phyloP scores from a whole-genome alignment of 2,888 invertebrate genomes.

The Saturnia japonica region DNA sequence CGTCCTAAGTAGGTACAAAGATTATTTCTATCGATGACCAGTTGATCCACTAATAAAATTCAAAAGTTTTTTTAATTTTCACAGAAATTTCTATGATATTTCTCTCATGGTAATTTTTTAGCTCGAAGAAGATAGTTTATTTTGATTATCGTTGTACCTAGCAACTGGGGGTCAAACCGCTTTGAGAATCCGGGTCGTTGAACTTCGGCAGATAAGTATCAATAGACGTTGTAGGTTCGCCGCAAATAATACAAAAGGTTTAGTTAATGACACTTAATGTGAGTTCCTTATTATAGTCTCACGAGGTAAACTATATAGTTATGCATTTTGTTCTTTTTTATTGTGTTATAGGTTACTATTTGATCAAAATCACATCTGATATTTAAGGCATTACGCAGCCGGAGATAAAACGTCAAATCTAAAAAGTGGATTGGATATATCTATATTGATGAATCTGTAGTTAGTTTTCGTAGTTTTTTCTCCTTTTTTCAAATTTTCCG shows the following conservation, averaged over 20 bases:
- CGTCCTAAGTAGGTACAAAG: not conserved
- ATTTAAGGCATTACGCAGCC: not conserved
- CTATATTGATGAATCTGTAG: not conserved
- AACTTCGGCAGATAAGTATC: constrained; percentile 42
- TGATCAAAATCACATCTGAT: not conserved
- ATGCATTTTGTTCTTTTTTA: not conserved
- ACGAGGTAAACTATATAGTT: not conserved
- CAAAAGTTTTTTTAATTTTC: not conserved
- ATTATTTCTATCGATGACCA: not conserved
- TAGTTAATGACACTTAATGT: not conserved
- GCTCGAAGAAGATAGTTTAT: not conserved
- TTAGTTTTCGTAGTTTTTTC: no score
- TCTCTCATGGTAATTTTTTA: not conserved
- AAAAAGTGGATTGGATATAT: not conserved
- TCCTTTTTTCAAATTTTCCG: no score
- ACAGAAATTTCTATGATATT: not conserved
- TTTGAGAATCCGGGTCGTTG: constrained; percentile 59
- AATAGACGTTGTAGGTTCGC: not conserved
- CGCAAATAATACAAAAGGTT: constrained; percentile 8
- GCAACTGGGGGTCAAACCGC: constrained; percentile 43
- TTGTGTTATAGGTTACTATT: not conserved
- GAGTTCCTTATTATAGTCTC: constrained; percentile 11
- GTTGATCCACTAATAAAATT: not conserved
- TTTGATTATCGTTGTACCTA: constrained; percentile 21
- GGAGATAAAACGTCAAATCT: not conserved